Evolutionary conservation across 2,888 invertebrate genomes (phyloP), one percentile per base, ranked within the genome.

Genomic region (Seira musarum): DNA sequence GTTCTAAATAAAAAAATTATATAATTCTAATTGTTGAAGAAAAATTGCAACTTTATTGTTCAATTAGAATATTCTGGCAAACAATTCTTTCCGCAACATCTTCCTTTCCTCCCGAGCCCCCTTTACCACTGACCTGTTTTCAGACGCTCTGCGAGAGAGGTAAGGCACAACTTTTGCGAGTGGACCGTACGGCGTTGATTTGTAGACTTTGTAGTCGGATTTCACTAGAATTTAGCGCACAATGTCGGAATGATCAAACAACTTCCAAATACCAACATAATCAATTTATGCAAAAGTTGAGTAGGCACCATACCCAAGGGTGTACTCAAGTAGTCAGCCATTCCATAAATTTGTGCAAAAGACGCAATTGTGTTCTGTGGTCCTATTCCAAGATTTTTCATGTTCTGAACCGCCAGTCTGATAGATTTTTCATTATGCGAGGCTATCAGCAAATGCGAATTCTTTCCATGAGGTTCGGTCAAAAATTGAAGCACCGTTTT

Each of bases 311-410:
- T 87, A 90, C 90, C 89, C 67, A 91, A 84, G 5, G 89, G 88
- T 81, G 87, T 89, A 0, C 90, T 88, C 1, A 90, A 87, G 76
- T 90, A 89, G 80, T 90, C 90, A 40, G 89, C 88, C 90, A 90
- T 90, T 25, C 90, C 91, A 80, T 89, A 89, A 1, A 90, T 87
- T 82, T 90, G 90, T 1, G 89, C 90, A 84, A 91, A 90, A 13
- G 88, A 88, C 19, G 90, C 87, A 2, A 84, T 77, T 2, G 83
- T 87, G 40, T 85, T 84, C 1, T 81, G 78, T 0, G 83, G 83
- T 2, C 83, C 63, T 1, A 89, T 85, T 1, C 83, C 81, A 25
- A 88, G 75, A 24, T 87, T 84, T 21, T 87, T 80, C 87, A 90
- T 87, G 21, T 30, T 63, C 13, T 85, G 77, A 0, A 85, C 82